Conservation (phyloP, 2,888 invertebrate species). For the Nomada goodeniana region DNA sequence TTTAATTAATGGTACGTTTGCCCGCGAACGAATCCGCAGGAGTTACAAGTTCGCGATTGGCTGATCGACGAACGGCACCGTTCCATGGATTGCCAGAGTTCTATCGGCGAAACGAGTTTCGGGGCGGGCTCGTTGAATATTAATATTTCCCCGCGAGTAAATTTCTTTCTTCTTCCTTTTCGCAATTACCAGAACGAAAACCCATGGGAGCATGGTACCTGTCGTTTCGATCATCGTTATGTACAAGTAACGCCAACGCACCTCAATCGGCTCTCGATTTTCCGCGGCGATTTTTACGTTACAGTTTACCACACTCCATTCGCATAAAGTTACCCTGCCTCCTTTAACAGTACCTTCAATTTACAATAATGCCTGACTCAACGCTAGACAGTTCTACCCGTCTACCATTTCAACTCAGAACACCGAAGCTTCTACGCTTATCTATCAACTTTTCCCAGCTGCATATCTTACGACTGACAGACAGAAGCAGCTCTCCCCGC, state of each 20-base stretch:
- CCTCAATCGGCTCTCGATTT: not conserved
- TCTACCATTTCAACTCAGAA: no score
- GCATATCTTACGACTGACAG: not conserved
- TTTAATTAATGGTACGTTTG: slow-evolving; percentile 40
- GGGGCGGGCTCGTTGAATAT: slow-evolving; percentile 22
- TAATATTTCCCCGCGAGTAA: slow-evolving; percentile 8
- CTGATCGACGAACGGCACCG: slow-evolving; percentile 13
- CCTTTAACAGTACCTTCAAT: no score
- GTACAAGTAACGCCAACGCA: not conserved
- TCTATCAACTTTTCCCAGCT: not conserved
- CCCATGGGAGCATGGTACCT: not conserved
- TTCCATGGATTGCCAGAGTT: slow-evolving; percentile 16
- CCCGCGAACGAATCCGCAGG: slow-evolving; percentile 8
- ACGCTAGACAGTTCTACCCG: not conserved
- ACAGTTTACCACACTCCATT: not conserved
- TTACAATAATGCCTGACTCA: not conserved
- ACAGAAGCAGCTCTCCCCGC: not conserved
- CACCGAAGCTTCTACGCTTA: not conserved
- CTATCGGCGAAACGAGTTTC: not conserved
- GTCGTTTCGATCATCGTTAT: slow-evolving; percentile 12
- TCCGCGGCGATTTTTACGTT: not conserved
- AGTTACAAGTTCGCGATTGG: not conserved
- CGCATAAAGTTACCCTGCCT: not conserved
- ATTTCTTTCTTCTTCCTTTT: slow-evolving; percentile 8
- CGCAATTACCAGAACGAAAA: slow-evolving; percentile 16